Evolutionary conservation across 1,140 invertebrate species (phyloP), one percentile per base, ranked within the genome.

Genomic region (Apis laboriosa): DNA sequence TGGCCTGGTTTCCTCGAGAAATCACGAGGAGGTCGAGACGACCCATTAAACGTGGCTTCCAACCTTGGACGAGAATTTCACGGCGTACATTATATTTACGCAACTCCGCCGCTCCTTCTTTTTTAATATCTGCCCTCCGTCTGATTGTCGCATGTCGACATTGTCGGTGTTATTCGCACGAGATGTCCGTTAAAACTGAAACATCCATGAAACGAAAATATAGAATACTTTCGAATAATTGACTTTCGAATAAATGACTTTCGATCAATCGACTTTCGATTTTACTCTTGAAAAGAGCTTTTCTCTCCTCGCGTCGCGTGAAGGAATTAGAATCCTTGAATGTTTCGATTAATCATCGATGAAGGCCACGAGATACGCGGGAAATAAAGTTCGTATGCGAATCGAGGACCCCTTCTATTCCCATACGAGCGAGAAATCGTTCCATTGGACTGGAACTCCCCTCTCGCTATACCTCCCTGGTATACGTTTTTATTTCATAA

Each of bases 31-130:
- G 43, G 63, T 53, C 24, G 17, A 19, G 63, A 49, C 80, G 78
- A 76, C 56, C 83, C 13, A 68, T 85, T 86, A 73, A 78, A 60
- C 74, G 24, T 24, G 24, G 24, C 24, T 24, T 49, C 55, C 71
- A 81, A 70, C 83, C 83, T 85, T 88, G 86, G 78, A 81, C 74
- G 68, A 67, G 75, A 87, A 87, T 88, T 85, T 85, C 75, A 84
- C 58, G 81, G 68, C 17, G 72, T 43, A 19, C 66, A 8, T 12
- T 49, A n/a, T 7, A 43, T 80, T 84, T 84, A 75, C 86, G 83
- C 73, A 88, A 87, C 75, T 81, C 28, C 43, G 73, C 72, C 71
- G 79, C 74, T 19, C 77, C 58, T 63, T 51, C 73, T 5, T 55
- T 55, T 28, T 15, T 17, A 79, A 66, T 82, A 51, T 49, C 15